A percentile compares a stretch with the other conserved stretches of the same genome.
Evolutionary conservation across 2,888 invertebrate genomes (phyloP).

Genomic region (Hybos culiciformis): DNA sequence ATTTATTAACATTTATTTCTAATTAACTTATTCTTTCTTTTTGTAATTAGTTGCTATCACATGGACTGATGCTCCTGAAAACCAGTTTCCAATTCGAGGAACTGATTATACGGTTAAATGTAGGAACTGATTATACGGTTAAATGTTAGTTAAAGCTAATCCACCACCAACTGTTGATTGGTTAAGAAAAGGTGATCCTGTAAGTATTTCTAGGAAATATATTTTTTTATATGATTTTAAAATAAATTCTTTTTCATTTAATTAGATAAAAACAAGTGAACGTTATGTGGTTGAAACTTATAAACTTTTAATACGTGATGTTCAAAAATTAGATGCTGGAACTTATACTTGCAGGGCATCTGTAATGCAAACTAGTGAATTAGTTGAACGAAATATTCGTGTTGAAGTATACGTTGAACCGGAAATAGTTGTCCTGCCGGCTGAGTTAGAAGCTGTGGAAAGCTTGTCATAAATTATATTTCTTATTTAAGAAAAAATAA

Average conservation of each 20-base stretch:
- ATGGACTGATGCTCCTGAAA: slow-evolving; percentile 71
- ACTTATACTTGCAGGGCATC: slow-evolving; percentile 78
- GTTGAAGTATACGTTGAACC: slow-evolving; percentile 70
- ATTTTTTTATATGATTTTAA: neutral
- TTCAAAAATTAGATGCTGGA: slow-evolving; percentile 72
- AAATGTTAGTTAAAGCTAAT: slow-evolving; percentile 70
- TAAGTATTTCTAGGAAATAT: slow-evolving; percentile 31
- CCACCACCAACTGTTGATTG: slow-evolving; percentile 78
- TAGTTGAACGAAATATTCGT: slow-evolving; percentile 61
- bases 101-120: slow-evolving; percentile 66
- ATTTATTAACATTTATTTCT: neutral
- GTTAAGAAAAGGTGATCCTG: slow-evolving; percentile 61
- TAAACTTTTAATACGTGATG: slow-evolving; percentile 61
- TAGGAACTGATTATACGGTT: no score
- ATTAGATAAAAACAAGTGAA: slow-evolving; percentile 52
- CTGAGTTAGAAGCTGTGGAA: slow-evolving; percentile 57
- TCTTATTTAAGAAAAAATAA: no score
- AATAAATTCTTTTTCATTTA: slow-evolving; percentile 7
- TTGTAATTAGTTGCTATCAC: slow-evolving; percentile 78
- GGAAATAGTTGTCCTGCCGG: slow-evolving; percentile 48
- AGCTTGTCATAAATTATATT: no score
- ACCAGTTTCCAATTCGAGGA: slow-evolving; percentile 67
- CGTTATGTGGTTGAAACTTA: slow-evolving; percentile 61
- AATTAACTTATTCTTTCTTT: slow-evolving; percentile 1
- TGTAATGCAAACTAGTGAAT: slow-evolving; percentile 66